A percentile compares a stretch with the other conserved stretches of the same genome.
Conservation (phyloP, 1,140 invertebrate genomes). For the Danaus melanippus region DNA sequence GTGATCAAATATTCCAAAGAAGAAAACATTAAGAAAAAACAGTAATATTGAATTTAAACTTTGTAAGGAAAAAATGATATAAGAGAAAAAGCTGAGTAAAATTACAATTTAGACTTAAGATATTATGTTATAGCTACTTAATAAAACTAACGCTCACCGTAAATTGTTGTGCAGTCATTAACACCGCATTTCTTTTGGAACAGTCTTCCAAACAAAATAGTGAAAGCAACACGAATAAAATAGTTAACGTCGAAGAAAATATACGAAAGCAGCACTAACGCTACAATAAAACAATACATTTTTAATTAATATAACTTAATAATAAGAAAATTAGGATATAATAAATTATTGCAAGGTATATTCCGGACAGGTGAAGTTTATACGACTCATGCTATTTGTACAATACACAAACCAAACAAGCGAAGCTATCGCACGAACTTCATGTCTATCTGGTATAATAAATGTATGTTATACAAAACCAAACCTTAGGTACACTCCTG, state of each 20-base stretch:
- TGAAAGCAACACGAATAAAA: constrained; percentile 78
- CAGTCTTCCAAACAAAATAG: constrained; percentile 75
- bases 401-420: constrained; percentile 2
- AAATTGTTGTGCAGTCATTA: constrained; percentile 79
- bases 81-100: too few relatives aligned
- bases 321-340: too few relatives aligned
- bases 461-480: too few relatives aligned
- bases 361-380: constrained; percentile 6
- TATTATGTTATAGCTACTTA: neutral
- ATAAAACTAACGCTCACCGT: constrained; percentile 71
- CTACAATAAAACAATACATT: constrained; percentile 52
- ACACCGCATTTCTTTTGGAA: constrained; percentile 79
- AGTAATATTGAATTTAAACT: too few relatives aligned
- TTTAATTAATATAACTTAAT: constrained; percentile 10
- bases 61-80: too few relatives aligned
- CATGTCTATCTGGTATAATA: neutral
- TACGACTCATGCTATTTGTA: too few relatives aligned
- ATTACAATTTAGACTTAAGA: neutral
- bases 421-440: constrained; percentile 8
- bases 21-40: too few relatives aligned
- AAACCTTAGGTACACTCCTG: too few relatives aligned
- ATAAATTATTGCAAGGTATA: too few relatives aligned
- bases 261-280: constrained; percentile 76
- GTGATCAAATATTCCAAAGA: too few relatives aligned
- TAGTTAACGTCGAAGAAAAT: constrained; percentile 85